A percentile compares a stretch with the other conserved stretches of the same genome.
These are phyloP conservation scores for Pao palembangensis DNA, from an alignment of 2,113 vertebrate genomes.

Conservation along the genomic window DNA sequence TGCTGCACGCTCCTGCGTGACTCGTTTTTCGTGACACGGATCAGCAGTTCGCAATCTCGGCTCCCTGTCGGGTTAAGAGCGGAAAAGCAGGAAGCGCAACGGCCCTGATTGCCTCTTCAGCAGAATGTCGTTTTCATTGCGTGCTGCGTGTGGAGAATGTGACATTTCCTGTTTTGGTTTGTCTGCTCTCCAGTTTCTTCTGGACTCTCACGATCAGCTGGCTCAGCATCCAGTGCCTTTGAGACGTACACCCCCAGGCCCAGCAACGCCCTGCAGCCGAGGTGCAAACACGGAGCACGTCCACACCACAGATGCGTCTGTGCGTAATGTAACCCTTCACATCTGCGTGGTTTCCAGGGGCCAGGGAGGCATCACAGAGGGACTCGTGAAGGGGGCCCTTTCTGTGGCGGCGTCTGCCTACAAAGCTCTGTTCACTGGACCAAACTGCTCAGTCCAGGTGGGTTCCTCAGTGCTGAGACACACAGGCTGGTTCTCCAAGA, in stretches of 20 bases:
- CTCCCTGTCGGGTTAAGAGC: not conserved
- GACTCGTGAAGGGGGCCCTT: conserved; percentile 92
- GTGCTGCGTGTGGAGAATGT: not conserved
- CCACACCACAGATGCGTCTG: not conserved
- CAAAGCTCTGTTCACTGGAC: conserved; percentile 93
- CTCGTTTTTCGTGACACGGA: not conserved
- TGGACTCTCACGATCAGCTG: conserved; percentile 63
- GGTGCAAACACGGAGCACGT: conserved; percentile 41
- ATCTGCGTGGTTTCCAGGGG: conserved; percentile 31
- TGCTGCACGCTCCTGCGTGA: not conserved
- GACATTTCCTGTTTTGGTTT: conserved; percentile 9
- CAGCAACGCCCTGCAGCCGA: conserved; percentile 70
- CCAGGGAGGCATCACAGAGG: conserved; percentile 86
- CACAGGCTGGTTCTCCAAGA: too few species aligned
- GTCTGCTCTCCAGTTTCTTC: conserved; percentile 45
- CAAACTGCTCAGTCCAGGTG: conserved; percentile 83
- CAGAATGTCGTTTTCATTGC: conserved; percentile 17
- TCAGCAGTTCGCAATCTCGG: not conserved
- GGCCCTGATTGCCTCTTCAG: conserved; percentile 33
- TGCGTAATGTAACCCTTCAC: not conserved
- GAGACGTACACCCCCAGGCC: conserved; percentile 71
- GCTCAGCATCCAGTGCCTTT: conserved; percentile 72
- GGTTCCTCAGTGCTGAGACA: not conserved
- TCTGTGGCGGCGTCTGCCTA: conserved; percentile 97
- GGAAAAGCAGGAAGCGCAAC: too few species aligned